Conservation (phyloP, 2,797 vertebrate species). For the Alosa sapidissima region DNA sequence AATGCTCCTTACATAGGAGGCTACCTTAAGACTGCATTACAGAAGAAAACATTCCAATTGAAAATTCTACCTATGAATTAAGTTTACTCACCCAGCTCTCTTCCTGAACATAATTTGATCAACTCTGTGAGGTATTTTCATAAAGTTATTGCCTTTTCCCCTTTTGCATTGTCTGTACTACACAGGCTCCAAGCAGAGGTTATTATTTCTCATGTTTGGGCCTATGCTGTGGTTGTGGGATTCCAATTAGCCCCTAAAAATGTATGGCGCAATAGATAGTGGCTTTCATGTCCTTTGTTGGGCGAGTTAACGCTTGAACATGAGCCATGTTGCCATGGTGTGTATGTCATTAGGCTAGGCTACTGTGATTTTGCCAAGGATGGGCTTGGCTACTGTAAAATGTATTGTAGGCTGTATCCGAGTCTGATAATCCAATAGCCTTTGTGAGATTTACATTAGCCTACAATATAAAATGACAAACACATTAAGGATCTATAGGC, state of each 20-base stretch:
- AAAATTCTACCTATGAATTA: not conserved
- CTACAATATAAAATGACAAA: not conserved
- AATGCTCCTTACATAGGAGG: not conserved
- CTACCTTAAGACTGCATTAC: not conserved
- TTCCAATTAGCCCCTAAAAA: not conserved
- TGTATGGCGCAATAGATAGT: slow-evolving; percentile 20
- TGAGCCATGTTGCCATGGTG: slow-evolving; percentile 40
- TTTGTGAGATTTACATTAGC: not conserved
- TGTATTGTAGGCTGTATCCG: not conserved
- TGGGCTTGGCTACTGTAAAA: slow-evolving; percentile 3
- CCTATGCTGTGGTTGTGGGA: not conserved
- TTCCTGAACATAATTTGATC: not conserved
- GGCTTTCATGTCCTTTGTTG: slow-evolving; percentile 41
- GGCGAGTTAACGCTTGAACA: slow-evolving; percentile 35
- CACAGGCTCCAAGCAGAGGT: not conserved
- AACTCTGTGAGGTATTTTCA: not conserved
- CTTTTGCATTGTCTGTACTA: not conserved
- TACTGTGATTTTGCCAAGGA: not conserved
- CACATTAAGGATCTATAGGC: not conserved
- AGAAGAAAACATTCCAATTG: not conserved
- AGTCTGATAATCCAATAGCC: not conserved
- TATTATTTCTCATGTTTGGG: not conserved
- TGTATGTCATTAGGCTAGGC: not conserved
- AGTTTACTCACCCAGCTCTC: not conserved
- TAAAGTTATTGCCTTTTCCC: not conserved